A percentile compares a stretch with the other conserved stretches of the same genome.
Conservation (phyloP, 1,140 invertebrate species). For the Zaprionus ghesquierei region DNA sequence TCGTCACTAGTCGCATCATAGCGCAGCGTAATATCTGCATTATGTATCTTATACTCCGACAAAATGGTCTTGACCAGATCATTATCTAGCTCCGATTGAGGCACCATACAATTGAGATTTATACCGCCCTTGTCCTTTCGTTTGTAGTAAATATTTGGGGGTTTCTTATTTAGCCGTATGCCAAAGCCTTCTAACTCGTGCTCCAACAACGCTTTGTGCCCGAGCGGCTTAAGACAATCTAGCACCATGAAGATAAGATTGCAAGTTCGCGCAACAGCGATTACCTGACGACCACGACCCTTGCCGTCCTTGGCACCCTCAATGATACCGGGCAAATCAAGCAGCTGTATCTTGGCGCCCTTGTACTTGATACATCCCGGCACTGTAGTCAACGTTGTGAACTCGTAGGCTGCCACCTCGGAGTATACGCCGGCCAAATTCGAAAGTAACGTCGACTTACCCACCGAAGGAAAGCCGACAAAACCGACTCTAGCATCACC, state of each 20-base stretch:
- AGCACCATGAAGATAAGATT: slow-evolving; percentile 99
- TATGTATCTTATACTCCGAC: slow-evolving; percentile 99
- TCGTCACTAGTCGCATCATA: slow-evolving; percentile 99
- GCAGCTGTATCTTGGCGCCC: slow-evolving; percentile 98
- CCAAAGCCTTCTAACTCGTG: slow-evolving; percentile 99
- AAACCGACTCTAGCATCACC: slow-evolving; percentile 97
- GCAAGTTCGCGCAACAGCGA: slow-evolving; percentile 99
- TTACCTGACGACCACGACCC: slow-evolving; percentile 95
- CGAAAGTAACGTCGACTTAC: slow-evolving; percentile 98
- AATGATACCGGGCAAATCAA: slow-evolving; percentile 99
- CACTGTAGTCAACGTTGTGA: slow-evolving; percentile 99
- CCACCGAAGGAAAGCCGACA: slow-evolving; percentile 99
- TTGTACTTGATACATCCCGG: slow-evolving; percentile 99
- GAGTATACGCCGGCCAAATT: slow-evolving; percentile 99
- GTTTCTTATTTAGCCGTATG: slow-evolving; percentile 97
- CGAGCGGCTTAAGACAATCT: slow-evolving; percentile 98
- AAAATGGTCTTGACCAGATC: slow-evolving; percentile 98
- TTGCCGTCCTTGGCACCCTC: slow-evolving; percentile 99
- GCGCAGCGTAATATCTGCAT: slow-evolving; percentile 97
- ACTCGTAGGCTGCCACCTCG: slow-evolving; percentile 99
- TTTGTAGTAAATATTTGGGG: slow-evolving; percentile 98
- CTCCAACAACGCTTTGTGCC: slow-evolving; percentile 98
- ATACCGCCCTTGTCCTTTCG: slow-evolving; percentile 98
- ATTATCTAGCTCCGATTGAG: slow-evolving; percentile 96
- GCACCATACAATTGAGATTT: slow-evolving; percentile 94